phyloP scores from a whole-genome alignment of 2,888 invertebrate species.

The Penaeus monodon region DNA sequence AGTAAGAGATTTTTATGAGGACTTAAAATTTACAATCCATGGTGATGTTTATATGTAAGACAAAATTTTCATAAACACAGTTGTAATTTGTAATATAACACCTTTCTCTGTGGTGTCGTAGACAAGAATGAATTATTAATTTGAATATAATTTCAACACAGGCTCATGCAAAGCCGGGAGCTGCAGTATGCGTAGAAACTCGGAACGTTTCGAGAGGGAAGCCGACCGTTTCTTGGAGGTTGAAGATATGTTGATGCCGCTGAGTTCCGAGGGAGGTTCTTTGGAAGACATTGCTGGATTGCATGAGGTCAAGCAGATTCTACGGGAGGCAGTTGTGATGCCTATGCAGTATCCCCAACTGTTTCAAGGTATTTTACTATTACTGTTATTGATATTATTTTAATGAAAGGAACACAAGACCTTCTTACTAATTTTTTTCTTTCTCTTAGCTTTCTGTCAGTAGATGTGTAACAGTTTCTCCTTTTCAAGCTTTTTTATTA shows the following conservation, averaged over 20 bases:
- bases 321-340: conserved; percentile 73
- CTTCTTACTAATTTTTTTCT: no score
- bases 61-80: no score
- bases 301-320: conserved; percentile 71
- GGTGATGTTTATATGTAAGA: no score
- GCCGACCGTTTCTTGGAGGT: not conserved
- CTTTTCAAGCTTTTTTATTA: not conserved
- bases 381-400: not conserved
- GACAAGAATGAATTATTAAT: no score
- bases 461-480: not conserved
- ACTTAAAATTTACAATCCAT: no score
- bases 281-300: conserved; percentile 73
- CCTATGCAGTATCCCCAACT: conserved; percentile 74
- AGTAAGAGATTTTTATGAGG: no score
- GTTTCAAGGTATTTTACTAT: conserved; percentile 69
- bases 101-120: no score
- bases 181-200: not conserved
- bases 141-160: not conserved
- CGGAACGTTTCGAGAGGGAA: not conserved
- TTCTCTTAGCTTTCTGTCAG: not conserved
- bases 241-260: conserved; percentile 24
- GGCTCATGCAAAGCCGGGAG: not conserved
- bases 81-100: no score
- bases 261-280: conserved; percentile 3
- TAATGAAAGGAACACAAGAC: no score